Percentiles rank a stretch among this genome's conserved stretches.
Conservation (phyloP, 2,888 invertebrate genomes). For the Aspidapion aeneum region DNA sequence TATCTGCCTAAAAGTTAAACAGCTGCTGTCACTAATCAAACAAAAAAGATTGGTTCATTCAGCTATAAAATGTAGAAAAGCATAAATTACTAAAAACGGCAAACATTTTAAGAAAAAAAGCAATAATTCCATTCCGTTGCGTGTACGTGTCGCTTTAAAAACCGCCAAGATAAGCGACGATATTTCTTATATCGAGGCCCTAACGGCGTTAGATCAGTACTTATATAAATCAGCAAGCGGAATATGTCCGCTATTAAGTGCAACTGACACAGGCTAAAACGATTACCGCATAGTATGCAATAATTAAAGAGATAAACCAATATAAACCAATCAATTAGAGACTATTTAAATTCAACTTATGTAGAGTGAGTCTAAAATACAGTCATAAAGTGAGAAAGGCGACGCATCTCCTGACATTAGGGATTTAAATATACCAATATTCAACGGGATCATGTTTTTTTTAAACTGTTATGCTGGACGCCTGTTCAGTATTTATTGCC, state of each 20-base stretch:
- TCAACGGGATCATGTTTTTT: too few species aligned
- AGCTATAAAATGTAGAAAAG: too few species aligned
- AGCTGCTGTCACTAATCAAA: too few species aligned
- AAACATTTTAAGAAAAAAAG: too few species aligned
- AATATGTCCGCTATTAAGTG: background rate
- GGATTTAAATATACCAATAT: too few species aligned
- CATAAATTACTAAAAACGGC: too few species aligned
- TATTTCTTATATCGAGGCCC: background rate
- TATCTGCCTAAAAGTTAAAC: too few species aligned
- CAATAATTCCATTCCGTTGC: too few species aligned
- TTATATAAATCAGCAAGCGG: background rate
- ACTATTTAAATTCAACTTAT: slow-evolving; percentile 39
- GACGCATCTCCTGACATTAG: too few species aligned
- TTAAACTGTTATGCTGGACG: too few species aligned
- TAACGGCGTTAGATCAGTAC: background rate
- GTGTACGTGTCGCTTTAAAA: background rate
- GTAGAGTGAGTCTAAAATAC: background rate
- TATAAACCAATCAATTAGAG: slow-evolving; percentile 36
- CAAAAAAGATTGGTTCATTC: too few species aligned
- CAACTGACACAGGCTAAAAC: background rate
- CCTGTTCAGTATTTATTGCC: too few species aligned
- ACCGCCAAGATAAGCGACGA: background rate
- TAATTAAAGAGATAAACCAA: slow-evolving; percentile 38
- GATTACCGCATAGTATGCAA: slow-evolving; percentile 17
- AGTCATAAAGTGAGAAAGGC: background rate